Evolutionary conservation across 1,140 invertebrate genomes (phyloP).

Genomic region (Pygmarrhopalites habei): DNA sequence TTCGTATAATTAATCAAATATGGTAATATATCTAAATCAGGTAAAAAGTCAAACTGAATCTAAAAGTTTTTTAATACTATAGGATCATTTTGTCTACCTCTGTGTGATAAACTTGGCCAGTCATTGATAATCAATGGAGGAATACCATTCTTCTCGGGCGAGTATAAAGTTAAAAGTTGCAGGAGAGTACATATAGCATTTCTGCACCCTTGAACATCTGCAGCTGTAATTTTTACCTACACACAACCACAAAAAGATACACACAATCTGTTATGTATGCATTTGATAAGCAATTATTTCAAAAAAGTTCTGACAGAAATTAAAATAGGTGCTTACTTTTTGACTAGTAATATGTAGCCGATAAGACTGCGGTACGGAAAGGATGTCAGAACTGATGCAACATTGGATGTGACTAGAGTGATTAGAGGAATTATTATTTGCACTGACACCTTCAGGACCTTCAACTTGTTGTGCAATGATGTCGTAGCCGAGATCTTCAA

Average conservation of each 20-base stretch:
- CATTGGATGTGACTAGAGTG: slow-evolving; percentile 38
- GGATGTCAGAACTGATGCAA: slow-evolving; percentile 32
- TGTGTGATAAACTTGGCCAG: slow-evolving; percentile 52
- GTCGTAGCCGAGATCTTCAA: slow-evolving; percentile 40
- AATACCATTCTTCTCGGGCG: slow-evolving; percentile 43
- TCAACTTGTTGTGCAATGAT: slow-evolving; percentile 39
- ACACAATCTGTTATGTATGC: no score
- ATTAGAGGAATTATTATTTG: slow-evolving; percentile 20
- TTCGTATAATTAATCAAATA: no score
- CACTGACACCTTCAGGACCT: slow-evolving; percentile 20
- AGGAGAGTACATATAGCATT: slow-evolving; percentile 56
- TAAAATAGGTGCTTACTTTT: slow-evolving; percentile 33
- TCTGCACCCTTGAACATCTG: slow-evolving; percentile 52
- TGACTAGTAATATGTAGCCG: slow-evolving; percentile 36
- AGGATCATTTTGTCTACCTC: no score
- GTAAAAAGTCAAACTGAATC: no score
- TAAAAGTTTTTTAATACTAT: no score
- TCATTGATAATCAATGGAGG: slow-evolving; percentile 57
- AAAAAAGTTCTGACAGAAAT: no score
- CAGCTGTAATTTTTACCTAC: slow-evolving; percentile 53
- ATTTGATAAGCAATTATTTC: no score
- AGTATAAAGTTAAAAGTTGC: slow-evolving; percentile 54
- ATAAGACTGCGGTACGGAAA: slow-evolving; percentile 38
- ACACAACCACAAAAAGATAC: slow-evolving; percentile 22
- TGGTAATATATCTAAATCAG: no score